Percentiles rank a stretch among this genome's conserved stretches.
Conservation (phyloP, 1,140 invertebrate species). For the Saccostrea glomerata region DNA sequence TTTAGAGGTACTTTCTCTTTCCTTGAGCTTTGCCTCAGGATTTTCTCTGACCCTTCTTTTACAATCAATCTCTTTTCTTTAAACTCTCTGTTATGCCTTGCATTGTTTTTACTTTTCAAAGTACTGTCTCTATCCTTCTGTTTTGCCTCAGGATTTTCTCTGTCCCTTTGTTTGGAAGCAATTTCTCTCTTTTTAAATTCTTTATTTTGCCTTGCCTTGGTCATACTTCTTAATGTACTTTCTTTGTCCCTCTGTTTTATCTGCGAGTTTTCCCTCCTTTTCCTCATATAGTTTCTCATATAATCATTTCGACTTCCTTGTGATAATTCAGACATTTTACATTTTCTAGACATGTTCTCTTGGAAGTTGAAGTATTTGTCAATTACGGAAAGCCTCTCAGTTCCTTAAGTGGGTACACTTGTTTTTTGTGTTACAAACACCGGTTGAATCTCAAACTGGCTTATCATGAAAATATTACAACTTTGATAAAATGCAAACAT, state of each 20-base stretch:
- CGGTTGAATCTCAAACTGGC: constrained; percentile 30
- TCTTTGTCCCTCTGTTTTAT: neutral
- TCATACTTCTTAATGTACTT: neutral
- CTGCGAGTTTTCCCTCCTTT: constrained; percentile 13
- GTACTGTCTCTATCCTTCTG: constrained; percentile 3
- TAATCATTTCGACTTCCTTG: constrained; percentile 16
- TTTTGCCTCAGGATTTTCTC: constrained; percentile 32
- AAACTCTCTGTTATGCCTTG: neutral
- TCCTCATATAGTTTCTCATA: constrained; percentile 39
- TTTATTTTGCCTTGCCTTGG: constrained; percentile 30
- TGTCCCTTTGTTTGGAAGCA: neutral
- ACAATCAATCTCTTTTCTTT: too few species aligned
- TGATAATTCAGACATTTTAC: neutral
- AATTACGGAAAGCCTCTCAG: neutral
- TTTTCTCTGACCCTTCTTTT: too few species aligned
- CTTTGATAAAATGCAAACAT: constrained; percentile 37
- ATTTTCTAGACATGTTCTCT: constrained; percentile 28
- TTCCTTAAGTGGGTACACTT: neutral
- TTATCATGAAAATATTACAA: constrained; percentile 23
- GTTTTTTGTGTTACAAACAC: neutral
- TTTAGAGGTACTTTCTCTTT: neutral
- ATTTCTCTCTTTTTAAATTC: constrained; percentile 40
- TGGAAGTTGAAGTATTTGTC: constrained; percentile 28
- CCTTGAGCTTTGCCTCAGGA: too few species aligned
- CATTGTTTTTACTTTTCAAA: neutral